Evolutionary conservation across 2,797 vertebrate species (phyloP), one percentile per base, ranked within the genome.

Genomic region (Zenarchopterus dispar): DNA sequence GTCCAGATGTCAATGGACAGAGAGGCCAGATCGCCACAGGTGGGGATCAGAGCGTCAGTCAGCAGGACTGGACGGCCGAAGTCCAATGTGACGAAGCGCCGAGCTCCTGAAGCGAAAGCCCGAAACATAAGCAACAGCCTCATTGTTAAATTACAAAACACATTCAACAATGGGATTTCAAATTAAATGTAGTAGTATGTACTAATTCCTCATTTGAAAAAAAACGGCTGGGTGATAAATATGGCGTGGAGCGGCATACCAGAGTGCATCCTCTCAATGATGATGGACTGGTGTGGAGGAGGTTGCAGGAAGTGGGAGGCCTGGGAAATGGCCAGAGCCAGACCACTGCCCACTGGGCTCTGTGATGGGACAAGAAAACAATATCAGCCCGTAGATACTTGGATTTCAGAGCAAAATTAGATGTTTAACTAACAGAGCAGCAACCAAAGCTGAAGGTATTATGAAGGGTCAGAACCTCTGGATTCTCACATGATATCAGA

Each of bases 1-100:
- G 97, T 99, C 98, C 98, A 99, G 89, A 99, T 98, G 82, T 99
- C 98, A 69, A 99, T 99, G 68, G 97, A 99, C 67, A 99, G 93
- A 16, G 98, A 99, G 47, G 97, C 97, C 88, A 99, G 90, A 90
- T 99, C 98, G 5, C 93, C 93, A 53, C 98, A 99, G 33, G 96
- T 99, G 4, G 98, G 98, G 85, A 99, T 99, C 82, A 99, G 92
- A 1, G 96, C 94, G 26, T 99, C 98, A 0, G 98, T 99, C 85
- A 99, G 90, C 50, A 99, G 88, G 77, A 99, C 94, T 0, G 97
- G 97, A 46, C 96, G 95, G 46, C 98, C 97, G 63, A 99, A 99
- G 90, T 99, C 98, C 78, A 99, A 87, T 0, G 98, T 99, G 78
- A 99, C 98, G 59, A 99, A 99, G 70, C 98, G 94, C 62, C 98